Percentiles rank a stretch among this genome's conserved stretches.
These are phyloP conservation scores for Acestrorhynchus altus DNA, from an alignment of 2,797 vertebrate species.

Conservation along the genomic window DNA sequence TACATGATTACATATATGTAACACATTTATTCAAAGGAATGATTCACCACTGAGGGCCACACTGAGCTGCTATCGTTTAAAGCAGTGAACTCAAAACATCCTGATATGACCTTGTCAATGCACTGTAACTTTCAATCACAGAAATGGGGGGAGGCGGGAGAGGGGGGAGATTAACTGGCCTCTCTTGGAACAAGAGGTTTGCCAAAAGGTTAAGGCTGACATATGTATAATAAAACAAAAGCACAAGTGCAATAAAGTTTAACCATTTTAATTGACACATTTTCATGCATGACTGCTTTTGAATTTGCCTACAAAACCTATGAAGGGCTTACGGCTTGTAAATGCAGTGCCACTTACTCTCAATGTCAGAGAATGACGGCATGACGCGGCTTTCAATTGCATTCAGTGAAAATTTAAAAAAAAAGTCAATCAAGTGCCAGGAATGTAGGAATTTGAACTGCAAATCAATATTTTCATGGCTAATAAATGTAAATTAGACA, in stretches of 20 bases:
- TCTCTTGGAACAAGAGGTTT: slow-evolving; percentile 8
- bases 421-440: not conserved
- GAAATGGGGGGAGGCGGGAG: not conserved
- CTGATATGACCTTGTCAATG: not conserved
- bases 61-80: not conserved
- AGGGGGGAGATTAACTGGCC: not conserved
- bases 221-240: slow-evolving; percentile 27
- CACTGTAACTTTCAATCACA: not conserved
- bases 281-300: slow-evolving; percentile 37
- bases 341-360: slow-evolving; percentile 32
- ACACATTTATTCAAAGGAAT: not conserved
- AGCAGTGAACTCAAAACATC: not conserved
- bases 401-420: not conserved
- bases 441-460: not conserved
- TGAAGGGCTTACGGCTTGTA: slow-evolving; percentile 28
- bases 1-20: not conserved
- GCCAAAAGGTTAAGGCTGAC: slow-evolving; percentile 36
- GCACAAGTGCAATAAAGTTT: slow-evolving; percentile 16
- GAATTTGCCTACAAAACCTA: slow-evolving; percentile 15
- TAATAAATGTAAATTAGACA: not conserved
- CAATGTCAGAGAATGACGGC: slow-evolving; percentile 25
- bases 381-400: not conserved
- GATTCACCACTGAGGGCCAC: not conserved
- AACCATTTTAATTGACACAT: slow-evolving; percentile 7
- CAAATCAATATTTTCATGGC: no score